Base-by-base conservation (phyloP, 2,797 vertebrate genomes). In the Simalia tracyae region DNA sequence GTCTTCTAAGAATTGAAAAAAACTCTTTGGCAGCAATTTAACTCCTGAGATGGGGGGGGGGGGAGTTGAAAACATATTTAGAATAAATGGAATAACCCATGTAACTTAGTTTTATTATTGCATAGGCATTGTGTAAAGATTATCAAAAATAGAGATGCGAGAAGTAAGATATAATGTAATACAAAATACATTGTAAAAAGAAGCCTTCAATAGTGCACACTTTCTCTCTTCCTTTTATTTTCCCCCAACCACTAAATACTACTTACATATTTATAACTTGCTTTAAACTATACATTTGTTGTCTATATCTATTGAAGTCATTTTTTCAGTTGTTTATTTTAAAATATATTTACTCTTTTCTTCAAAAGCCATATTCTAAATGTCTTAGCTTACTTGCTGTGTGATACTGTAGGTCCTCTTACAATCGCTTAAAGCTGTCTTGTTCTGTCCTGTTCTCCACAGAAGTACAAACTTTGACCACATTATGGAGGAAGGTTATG, bases 401-500 rank as follows among this genome's bases (percentile, higher is more conserved):
- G 88, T 86, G 60, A 50, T 63, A 2, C 19, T 15, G 28, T 59
- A 0, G 90, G 7, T 72, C 68, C 95, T 91, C 28, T 36, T 14
- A 12, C 12, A 15, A 68, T n/a, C 15, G 11, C n/a, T 31, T 36
- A 4, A 19, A 96, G 66, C 86, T 92, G 59, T 6, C 31, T 22
- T 2, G 6, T 93, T 12, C 85, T 0, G 64, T 93, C 9, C 84
- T 0, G 64, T 94, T 86, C 88, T 95, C 91, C 36, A 14, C 94
- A 97, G 97, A 94, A 95, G 92, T 3, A 36, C 90, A 3, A 92
- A 93, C 88, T 96, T 95, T 63, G 95, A 96, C 94, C 95, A 95
- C 95, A 96, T 94, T 95, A 99, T 99, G 99, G 99, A 99, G 97
- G 98, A 99, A 94, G 98, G 98, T 94, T 99, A 98, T 8, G 98